Evolutionary conservation across 2,888 invertebrate species (phyloP).

Genomic region (Bombyx huttoni): DNA sequence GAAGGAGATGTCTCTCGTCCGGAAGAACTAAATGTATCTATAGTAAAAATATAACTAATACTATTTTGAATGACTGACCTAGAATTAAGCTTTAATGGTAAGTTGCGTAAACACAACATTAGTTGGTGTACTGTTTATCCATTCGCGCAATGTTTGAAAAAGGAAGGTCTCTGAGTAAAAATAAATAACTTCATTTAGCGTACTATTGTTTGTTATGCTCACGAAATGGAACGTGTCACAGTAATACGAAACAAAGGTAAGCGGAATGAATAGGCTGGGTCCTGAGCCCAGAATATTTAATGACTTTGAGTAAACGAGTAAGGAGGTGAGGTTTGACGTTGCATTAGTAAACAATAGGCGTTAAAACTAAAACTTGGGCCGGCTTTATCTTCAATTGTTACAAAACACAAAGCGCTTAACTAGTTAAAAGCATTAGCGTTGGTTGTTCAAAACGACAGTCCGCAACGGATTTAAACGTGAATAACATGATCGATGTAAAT

Average conservation of each 20-base stretch:
- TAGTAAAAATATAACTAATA: too few species aligned
- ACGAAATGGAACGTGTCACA: slow-evolving; percentile 4
- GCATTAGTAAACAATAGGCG: slow-evolving; percentile 55
- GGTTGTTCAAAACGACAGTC: slow-evolving; percentile 13
- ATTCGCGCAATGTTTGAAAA: too few species aligned
- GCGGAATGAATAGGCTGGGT: slow-evolving; percentile 34
- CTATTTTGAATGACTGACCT: too few species aligned
- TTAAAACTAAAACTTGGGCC: slow-evolving; percentile 44
- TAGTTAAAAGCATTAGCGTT: slow-evolving; percentile 45
- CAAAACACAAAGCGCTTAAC: slow-evolving; percentile 44
- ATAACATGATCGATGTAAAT: slow-evolving; percentile 2
- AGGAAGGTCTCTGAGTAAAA: too few species aligned
- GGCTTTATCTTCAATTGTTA: slow-evolving; percentile 54
- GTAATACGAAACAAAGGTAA: slow-evolving; percentile 30
- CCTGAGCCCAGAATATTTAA: slow-evolving; percentile 42
- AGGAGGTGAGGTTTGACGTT: slow-evolving; percentile 42
- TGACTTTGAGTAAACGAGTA: slow-evolving; percentile 37
- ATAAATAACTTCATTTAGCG: background rate
- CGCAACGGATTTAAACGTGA: slow-evolving; percentile 1
- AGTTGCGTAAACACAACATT: too few species aligned
- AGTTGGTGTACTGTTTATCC: too few species aligned
- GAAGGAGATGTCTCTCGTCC: too few species aligned
- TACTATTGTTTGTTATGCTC: background rate
- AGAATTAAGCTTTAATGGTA: too few species aligned
- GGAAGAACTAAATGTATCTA: too few species aligned